Base-by-base conservation (phyloP, 2,797 vertebrate genomes). In the Gallinago nigripennis region DNA sequence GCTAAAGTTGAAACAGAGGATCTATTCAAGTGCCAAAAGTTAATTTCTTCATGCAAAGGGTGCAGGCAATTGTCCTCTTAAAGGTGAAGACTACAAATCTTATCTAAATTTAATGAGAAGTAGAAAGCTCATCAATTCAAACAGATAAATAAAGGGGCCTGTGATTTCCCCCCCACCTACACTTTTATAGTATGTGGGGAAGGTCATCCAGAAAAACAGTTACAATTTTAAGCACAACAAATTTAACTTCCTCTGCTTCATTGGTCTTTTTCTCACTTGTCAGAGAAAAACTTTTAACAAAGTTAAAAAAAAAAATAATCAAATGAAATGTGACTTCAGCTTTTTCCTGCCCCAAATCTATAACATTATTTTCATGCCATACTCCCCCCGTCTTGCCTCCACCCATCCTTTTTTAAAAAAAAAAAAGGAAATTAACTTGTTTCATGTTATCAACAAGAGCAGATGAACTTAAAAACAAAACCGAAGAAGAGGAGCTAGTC, bases 31-130 rank as follows among this genome's bases (percentile, higher is more conserved):
- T 51, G 86, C 35, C 33, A 88, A 45, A 91, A 82, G 51, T 83
- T 79, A 86, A 84, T 35, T 66, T 79, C 56, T 87, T 84, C 77
- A 77, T 76, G 86, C 82, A 93, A 94, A 88, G 66, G 48, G 70
- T 0, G 3, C 43, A 88, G 58, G 73, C 43, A 92, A 76, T 41
- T 91, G 58, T 89, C 81, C 80, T 86, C 65, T 92, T 75, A 89
- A 85, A 71, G 50, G 33, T 73, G 82, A 78, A 60, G 65, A 23
- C 50, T 69, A 80, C 18, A 86, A 70, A 70, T 58, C 24, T 84
- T 75, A 76, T 51, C 50, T 65, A 39, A 84, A 88, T 79, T 58
- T 54, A 82, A 2, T 81, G 54, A 50, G 24, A 65, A 71, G 27
- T 54, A 90, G n/a, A 86, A 94, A 82, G 37, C 14, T 37, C 73